These are phyloP conservation scores for Jacana jacana DNA, from an alignment of 2,113 vertebrate genomes.

Conservation along the genomic window DNA sequence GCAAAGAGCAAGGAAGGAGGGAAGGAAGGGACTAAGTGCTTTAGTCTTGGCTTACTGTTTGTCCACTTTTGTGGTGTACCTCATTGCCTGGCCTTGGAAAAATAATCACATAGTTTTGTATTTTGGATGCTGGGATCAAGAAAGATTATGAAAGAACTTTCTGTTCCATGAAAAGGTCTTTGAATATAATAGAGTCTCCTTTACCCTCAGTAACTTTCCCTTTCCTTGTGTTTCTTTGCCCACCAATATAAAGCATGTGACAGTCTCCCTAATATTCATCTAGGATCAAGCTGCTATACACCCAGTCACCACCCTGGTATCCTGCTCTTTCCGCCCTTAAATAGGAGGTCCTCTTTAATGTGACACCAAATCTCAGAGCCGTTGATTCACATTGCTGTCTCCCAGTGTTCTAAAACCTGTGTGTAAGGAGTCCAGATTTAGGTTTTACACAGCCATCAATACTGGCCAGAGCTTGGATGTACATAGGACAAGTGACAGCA, in stretches of 20 bases:
- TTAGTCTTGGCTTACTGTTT: neutral
- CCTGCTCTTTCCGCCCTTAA: neutral
- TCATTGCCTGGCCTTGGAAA: neutral
- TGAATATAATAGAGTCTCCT: neutral
- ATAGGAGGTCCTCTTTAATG: neutral
- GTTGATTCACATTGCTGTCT: fast-evolving
- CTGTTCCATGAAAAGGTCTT: neutral
- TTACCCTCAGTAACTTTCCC: neutral
- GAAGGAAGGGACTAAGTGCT: neutral
- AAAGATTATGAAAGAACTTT: neutral
- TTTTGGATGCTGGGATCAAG: neutral
- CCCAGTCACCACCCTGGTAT: neutral
- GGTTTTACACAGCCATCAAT: neutral
- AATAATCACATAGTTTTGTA: neutral
- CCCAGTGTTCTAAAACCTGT: neutral
- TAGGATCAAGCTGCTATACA: neutral
- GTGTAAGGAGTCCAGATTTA: neutral
- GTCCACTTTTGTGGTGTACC: neutral
- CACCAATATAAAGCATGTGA: neutral
- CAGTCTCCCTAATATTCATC: neutral
- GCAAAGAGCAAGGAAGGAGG: neutral
- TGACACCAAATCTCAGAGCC: neutral
- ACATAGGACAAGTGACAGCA: neutral
- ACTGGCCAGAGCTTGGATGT: neutral
- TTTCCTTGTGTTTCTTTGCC: neutral